Evolutionary conservation across 2,113 vertebrate genomes (phyloP).

Genomic region (Oreocharis arfaki): DNA sequence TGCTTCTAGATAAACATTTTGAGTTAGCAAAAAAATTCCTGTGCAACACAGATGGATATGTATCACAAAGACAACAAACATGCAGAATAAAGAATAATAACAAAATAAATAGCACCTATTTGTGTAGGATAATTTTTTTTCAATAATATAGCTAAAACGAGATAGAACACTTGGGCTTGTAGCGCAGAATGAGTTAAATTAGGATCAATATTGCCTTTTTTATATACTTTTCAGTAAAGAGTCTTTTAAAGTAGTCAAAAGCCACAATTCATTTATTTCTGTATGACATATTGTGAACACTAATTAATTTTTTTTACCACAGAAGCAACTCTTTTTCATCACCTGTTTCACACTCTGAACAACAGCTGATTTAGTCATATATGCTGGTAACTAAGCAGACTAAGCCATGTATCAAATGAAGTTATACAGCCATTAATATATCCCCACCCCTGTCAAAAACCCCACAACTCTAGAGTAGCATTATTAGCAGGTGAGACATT

Average conservation of each 20-base stretch:
- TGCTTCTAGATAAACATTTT: conserved; percentile 78
- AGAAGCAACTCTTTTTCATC: background rate
- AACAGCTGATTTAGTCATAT: background rate
- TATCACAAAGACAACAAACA: background rate
- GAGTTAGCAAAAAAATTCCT: background rate
- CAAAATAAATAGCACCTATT: background rate
- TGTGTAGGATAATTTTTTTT: background rate
- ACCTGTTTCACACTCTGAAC: background rate
- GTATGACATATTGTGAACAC: background rate
- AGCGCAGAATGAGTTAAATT: background rate
- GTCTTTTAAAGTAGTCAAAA: background rate
- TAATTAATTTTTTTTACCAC: background rate
- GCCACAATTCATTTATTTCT: background rate
- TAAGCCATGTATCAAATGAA: background rate
- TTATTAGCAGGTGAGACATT: background rate
- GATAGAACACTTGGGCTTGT: background rate
- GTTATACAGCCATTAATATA: background rate
- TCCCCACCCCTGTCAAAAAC: accelerated
- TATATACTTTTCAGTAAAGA: background rate
- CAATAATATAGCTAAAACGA: background rate
- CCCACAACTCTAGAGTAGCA: background rate
- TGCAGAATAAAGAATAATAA: accelerated
- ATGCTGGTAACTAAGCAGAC: background rate
- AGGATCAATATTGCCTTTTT: background rate
- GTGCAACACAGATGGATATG: background rate